phyloP scores from a whole-genome alignment of 2,888 invertebrate species.

The Cepaea hortensis region DNA sequence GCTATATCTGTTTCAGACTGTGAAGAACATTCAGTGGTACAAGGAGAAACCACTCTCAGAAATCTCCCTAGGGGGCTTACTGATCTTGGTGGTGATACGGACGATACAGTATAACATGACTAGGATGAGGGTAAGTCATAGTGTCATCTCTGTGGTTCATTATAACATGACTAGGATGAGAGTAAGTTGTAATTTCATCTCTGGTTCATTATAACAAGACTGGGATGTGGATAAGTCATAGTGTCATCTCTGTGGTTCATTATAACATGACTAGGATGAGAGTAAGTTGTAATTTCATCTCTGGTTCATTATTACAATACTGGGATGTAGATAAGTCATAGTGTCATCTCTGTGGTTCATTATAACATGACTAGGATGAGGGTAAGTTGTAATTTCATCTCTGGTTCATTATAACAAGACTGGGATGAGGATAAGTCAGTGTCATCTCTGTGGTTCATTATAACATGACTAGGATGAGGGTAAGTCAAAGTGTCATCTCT shows the following conservation, averaged over 20 bases:
- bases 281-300: constrained; percentile 75
- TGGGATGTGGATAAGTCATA: constrained; percentile 84
- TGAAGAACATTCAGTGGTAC: constrained; percentile 94
- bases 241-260: constrained; percentile 78
- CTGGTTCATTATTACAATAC: constrained; percentile 95
- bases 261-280: constrained; percentile 97
- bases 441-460: constrained; percentile 84
- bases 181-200: constrained; percentile 75
- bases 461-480: constrained; percentile 95
- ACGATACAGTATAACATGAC: constrained; percentile 98
- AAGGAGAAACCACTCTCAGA: constrained; percentile 92
- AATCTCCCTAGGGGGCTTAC: constrained; percentile 93
- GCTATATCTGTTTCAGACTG: constrained; percentile 80
- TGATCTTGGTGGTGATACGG: constrained; percentile 94
- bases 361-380: constrained; percentile 97
- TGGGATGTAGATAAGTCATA: constrained; percentile 85
- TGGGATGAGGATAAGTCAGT: constrained; percentile 86
- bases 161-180: constrained; percentile 97
- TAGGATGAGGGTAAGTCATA: constrained; percentile 85
- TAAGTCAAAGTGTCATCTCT: constrained; percentile 65
- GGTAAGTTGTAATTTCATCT: too few species aligned
- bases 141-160: constrained; percentile 81
- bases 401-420: constrained; percentile 99
- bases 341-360: constrained; percentile 81
- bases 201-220: constrained; percentile 95